Evolutionary conservation across 2,797 vertebrate genomes (phyloP), one percentile per base, ranked within the genome.

Genomic region (Amphiprion clarkii): DNA sequence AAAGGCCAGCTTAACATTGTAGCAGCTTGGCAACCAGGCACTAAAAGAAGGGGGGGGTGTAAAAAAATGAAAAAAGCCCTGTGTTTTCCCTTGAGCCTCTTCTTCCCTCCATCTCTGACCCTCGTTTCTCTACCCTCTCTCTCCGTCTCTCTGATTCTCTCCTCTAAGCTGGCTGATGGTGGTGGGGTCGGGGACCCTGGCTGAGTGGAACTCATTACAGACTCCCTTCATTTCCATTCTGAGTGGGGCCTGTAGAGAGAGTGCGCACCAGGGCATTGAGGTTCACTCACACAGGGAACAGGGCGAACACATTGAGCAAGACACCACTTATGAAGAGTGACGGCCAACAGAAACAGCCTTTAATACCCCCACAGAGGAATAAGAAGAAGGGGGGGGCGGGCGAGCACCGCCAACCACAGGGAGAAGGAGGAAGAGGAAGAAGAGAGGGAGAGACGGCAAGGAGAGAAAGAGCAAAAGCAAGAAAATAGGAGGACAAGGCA

Each of bases 171-270:
- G 75, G 85, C 88, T 92, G 89, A 92, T 91, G 94, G 92, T 81
- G 82, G 84, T 53, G 76, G 86, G 93, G 94, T 95, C 90, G 85
- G 87, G 88, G 89, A 88, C 94, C 91, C 92, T 87, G 90, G 88
- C 88, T 94, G 93, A 94, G 94, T 93, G 90, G 85, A 91, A 95
- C 92, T 95, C 94, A 94, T 95, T 95, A 94, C 92, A 91, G 89
- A 92, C 93, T 94, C 92, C 90, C 94, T 95, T 94, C 93, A 94
- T 95, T 94, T 94, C 93, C 93, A 94, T 94, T 94, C 93, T 90
- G 93, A 93, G 93, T 93, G 93, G 89, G 92, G 90, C 90, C 92
- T 92, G 86, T 73, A 88, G 90, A 89, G 88, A 89, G 86, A 76
- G 79, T 57, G 85, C 71, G 63, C 78, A 88, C 88, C 75, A 49